phyloP scores from a whole-genome alignment of 37 sponge, comb jelly and placozoan species.

The Aphrocallistes beatrix region DNA sequence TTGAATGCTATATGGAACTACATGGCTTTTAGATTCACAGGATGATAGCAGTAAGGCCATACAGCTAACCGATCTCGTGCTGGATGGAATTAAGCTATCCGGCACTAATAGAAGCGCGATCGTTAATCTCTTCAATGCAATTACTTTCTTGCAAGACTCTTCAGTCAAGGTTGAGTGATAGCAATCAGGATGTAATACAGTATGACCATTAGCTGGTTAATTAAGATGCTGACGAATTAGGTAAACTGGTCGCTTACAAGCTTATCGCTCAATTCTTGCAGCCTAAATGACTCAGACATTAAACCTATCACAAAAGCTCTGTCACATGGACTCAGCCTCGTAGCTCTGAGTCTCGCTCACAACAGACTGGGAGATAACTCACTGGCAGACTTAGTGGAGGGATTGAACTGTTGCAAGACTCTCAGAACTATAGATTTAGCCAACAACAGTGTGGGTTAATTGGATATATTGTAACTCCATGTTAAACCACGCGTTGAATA shows the following conservation, averaged over 20 bases:
- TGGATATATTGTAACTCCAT: too few relatives aligned
- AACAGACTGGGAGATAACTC: constrained; percentile 5
- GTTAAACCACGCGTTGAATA: too few relatives aligned
- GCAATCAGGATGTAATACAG: too few relatives aligned
- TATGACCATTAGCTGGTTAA: background rate
- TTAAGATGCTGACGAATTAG: background rate
- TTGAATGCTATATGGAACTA: background rate
- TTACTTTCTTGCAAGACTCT: constrained; percentile 9
- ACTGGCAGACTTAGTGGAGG: background rate
- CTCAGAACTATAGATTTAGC: background rate
- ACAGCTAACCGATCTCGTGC: background rate
- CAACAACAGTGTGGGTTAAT: background rate
- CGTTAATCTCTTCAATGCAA: background rate
- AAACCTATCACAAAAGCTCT: background rate
- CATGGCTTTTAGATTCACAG: background rate
- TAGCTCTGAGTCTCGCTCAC: background rate
- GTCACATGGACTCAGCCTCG: background rate
- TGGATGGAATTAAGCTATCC: background rate
- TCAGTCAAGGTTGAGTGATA: background rate
- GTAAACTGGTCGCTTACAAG: constrained; percentile 19
- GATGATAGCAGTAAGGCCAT: background rate
- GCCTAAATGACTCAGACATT: constrained; percentile 6
- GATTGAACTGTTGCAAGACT: background rate
- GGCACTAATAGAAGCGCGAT: background rate
- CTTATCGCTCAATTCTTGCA: background rate